Percentiles rank a stretch among this genome's conserved stretches.
Conservation (phyloP, 2,113 vertebrate species). For the Elachura formosa region DNA sequence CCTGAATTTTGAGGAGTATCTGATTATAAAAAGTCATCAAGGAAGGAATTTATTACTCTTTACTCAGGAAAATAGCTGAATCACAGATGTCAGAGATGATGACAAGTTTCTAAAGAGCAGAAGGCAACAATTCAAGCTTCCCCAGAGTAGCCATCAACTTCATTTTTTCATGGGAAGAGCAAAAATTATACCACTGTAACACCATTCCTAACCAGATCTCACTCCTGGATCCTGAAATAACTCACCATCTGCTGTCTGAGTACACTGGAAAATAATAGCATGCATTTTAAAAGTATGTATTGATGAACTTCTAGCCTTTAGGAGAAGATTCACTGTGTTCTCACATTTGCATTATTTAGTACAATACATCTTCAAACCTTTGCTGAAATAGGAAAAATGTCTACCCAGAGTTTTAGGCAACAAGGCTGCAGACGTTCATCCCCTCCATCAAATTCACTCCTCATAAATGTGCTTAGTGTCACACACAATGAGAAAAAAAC, state of each 20-base stretch:
- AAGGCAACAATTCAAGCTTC: background rate
- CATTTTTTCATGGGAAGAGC: background rate
- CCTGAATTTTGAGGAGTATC: background rate
- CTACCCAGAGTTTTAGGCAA: background rate
- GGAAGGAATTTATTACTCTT: background rate
- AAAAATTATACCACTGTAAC: background rate
- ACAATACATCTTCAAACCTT: background rate
- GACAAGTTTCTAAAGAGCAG: background rate
- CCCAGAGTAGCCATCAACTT: background rate
- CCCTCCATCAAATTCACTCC: background rate
- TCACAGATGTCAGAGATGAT: background rate
- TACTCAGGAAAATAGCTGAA: background rate
- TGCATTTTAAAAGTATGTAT: background rate
- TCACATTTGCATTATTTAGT: background rate
- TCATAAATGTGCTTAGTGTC: accelerated
- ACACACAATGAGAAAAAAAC: background rate
- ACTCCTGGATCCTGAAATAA: background rate
- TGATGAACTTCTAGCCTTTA: background rate
- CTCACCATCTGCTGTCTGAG: background rate
- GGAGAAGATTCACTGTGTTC: background rate
- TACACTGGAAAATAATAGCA: background rate
- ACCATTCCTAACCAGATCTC: background rate
- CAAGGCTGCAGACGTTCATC: background rate
- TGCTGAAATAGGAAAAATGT: background rate
- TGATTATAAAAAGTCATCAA: background rate